Conservation (phyloP, 2,113 vertebrate genomes). For the Turdus rufiventris region DNA sequence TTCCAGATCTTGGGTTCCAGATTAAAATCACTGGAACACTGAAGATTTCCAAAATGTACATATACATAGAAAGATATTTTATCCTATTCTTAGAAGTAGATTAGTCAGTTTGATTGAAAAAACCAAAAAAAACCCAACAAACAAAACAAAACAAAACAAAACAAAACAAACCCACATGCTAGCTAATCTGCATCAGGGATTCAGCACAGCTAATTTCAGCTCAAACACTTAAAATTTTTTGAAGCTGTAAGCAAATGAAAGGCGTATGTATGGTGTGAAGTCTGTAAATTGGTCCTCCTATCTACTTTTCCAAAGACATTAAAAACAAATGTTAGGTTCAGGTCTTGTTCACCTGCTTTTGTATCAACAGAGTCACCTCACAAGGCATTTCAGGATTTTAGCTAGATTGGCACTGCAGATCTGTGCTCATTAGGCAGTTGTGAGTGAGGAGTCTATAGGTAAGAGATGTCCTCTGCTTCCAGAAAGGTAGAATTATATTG, state of each 20-base stretch:
- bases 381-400: not conserved
- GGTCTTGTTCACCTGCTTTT: not conserved
- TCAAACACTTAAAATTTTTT: not conserved
- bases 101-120: not conserved
- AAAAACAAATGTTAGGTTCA: not conserved
- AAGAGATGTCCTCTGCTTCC: not conserved
- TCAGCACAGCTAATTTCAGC: not conserved
- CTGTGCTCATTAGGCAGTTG: not conserved
- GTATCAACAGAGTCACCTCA: not conserved
- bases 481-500: not conserved
- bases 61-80: not conserved
- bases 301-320: not conserved
- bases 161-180: not conserved
- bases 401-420: not conserved
- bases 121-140: too few relatives aligned
- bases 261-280: not conserved
- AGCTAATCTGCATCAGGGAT: not conserved
- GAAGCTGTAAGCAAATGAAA: not conserved
- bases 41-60: not conserved
- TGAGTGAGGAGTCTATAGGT: not conserved
- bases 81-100: not conserved
- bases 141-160: too few relatives aligned
- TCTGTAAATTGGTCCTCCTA: not conserved
- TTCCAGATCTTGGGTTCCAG: not conserved
- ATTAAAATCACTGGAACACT: not conserved